Evolutionary conservation across 2,113 vertebrate species (phyloP).

Genomic region (Corydoras sp.): DNA sequence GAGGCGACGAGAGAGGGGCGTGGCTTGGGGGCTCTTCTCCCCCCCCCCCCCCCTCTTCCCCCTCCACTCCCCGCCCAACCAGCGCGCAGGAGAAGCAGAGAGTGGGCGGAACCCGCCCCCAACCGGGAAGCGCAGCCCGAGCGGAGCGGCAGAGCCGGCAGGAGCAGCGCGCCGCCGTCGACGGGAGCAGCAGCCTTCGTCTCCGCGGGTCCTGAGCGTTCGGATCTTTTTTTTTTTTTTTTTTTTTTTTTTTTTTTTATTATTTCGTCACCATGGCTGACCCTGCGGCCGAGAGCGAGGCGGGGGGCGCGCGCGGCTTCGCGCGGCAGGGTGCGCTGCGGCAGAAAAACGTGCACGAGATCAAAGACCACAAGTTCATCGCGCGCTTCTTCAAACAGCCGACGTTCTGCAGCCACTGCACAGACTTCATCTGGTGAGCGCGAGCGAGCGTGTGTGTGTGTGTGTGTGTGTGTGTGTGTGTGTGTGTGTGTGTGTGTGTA

Average conservation of each 20-base stretch:
- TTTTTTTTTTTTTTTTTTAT: too few relatives aligned
- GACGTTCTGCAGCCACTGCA: constrained; percentile 91
- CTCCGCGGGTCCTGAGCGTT: too few relatives aligned
- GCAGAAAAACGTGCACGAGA: constrained; percentile 81
- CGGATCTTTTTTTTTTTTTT: too few relatives aligned
- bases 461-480: constrained; percentile 14
- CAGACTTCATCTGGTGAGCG: constrained; percentile 84
- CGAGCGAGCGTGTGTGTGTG: constrained; percentile 10
- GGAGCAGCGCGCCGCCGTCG: neutral
- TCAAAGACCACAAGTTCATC: constrained; percentile 86
- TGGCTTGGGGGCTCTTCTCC: neutral
- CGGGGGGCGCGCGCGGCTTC: constrained; percentile 74
- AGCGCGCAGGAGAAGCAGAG: constrained; percentile 10
- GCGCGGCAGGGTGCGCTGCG: constrained; percentile 83
- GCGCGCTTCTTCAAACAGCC: constrained; percentile 92
- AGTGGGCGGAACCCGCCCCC: constrained; percentile 23
- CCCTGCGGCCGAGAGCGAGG: constrained; percentile 52
- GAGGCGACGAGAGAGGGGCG: constrained; percentile 36
- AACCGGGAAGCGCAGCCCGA: constrained; percentile 43
- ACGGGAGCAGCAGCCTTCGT: too few relatives aligned
- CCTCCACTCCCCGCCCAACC: too few relatives aligned
- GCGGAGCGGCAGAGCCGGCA: constrained; percentile 4
- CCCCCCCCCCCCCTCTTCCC: too few relatives aligned
- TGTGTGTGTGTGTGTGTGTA: neutral
- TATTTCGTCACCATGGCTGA: constrained; percentile 66